Evolutionary conservation across 2,113 vertebrate species (phyloP).

Genomic region (Phalacrocorax brasilianus): DNA sequence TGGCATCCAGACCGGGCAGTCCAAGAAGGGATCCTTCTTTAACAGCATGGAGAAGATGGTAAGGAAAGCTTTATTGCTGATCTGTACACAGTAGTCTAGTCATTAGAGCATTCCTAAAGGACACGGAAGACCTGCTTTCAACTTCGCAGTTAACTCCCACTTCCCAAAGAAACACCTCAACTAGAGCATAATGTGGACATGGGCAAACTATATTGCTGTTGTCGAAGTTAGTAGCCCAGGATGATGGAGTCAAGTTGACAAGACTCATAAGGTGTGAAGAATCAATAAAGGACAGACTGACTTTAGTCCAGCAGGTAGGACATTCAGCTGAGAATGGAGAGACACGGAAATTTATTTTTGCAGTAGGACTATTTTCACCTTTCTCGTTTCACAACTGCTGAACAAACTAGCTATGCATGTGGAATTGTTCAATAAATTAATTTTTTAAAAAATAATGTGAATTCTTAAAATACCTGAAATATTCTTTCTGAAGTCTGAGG

Average conservation of each 20-base stretch:
- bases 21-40: background rate
- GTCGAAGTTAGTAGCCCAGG: background rate
- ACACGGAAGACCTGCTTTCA: background rate
- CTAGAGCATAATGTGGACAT: background rate
- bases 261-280: background rate
- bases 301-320: background rate
- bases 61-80: background rate
- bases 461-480: constrained; percentile 85
- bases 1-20: background rate
- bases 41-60: background rate
- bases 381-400: background rate
- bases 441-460: background rate
- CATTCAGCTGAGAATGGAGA: background rate
- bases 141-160: background rate
- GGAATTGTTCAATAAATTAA: background rate
- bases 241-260: background rate
- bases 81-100: background rate
- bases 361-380: background rate
- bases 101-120: background rate
- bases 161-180: background rate
- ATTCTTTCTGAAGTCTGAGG: constrained; percentile 94
- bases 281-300: background rate
- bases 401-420: background rate
- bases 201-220: background rate
- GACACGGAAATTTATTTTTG: background rate